Base-by-base conservation (phyloP, 1,140 invertebrate genomes). In the Nixonia krombeini region DNA sequence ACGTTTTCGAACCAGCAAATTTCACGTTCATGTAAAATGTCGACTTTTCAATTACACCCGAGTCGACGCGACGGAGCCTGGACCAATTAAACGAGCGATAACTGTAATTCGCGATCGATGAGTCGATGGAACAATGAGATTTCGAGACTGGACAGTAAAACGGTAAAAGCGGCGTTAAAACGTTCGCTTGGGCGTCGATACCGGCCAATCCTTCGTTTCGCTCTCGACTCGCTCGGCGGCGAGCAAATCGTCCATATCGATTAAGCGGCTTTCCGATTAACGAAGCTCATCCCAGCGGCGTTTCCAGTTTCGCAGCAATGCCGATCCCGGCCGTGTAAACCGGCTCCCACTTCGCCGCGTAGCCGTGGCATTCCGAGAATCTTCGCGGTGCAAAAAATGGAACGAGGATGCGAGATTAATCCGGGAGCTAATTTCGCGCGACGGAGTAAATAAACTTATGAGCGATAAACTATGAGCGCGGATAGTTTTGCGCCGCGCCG, bases 201-300 rank as follows among this genome's bases (percentile, higher is more conserved):
- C 33, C n/a, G n/a, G n/a, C n/a, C n/a, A n/a, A n/a, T n/a, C n/a
- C n/a, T 29, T 5, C 44, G 58, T 62, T 56, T 59, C 50, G 56
- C 41, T 49, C 40, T 37, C 25, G 49, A 52, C 57, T 55, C 58
- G 49, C 17, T 52, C 50, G 18, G 53, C 35, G 51, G 46, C 41
- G 41, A 57, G 35, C 52, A 62, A 62, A 68, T 68, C 65, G 44
- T 44, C 57, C 53, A 53, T 62, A 58, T 68, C 65, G 65, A 68
- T 68, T 68, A 53, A 62, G 53, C 56, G 47, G 53, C 45, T 56
- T 38, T 23, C 40, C 52, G 46, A 62, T 62, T 68, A 68, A 68
- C 57, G 57, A 51, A 52, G 65, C 65, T 52, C 49, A 35, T 59
- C 50, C n/a, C 55, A 55, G 42, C 55, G 28, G 13, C 38, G 51